Conservation (phyloP, 2,888 invertebrate species). For the Campoplex capitator region DNA sequence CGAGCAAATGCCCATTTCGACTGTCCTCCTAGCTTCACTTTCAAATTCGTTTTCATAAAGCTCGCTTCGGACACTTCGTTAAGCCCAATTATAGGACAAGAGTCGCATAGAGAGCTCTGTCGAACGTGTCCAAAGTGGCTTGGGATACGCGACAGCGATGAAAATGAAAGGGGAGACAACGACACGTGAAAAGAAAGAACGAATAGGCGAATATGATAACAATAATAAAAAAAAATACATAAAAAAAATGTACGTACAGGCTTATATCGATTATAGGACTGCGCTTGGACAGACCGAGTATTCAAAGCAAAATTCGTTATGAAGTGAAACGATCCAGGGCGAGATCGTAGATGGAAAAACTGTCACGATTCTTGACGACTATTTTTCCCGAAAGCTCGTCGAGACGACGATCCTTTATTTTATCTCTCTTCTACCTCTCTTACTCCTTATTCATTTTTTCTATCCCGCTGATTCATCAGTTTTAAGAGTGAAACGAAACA, state of each 20-base stretch:
- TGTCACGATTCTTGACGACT: conserved; percentile 55
- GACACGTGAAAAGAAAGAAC: conserved; percentile 10
- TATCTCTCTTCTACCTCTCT: background rate
- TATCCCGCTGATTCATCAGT: background rate
- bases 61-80: conserved; percentile 80
- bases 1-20: conserved; percentile 30
- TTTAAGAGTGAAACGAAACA: too few relatives aligned
- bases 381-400: conserved; percentile 45
- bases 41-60: conserved; percentile 81
- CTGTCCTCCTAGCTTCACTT: conserved; percentile 73
- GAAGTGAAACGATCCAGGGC: conserved; percentile 31
- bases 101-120: conserved; percentile 57
- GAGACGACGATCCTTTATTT: conserved; percentile 27
- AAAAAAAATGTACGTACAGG: conserved; percentile 18
- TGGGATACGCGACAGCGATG: conserved; percentile 31
- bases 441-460: background rate
- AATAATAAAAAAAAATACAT: background rate
- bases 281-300: conserved; percentile 51
- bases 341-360: conserved; percentile 14
- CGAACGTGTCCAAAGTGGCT: conserved; percentile 34
- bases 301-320: conserved; percentile 60
- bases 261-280: conserved; percentile 65
- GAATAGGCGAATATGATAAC: background rate
- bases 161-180: conserved; percentile 35
- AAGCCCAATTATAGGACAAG: conserved; percentile 81